These are phyloP conservation scores for Flabesymbios commensalis DNA, from an alignment of 2,888 invertebrate genomes.

Conservation along the genomic window DNA sequence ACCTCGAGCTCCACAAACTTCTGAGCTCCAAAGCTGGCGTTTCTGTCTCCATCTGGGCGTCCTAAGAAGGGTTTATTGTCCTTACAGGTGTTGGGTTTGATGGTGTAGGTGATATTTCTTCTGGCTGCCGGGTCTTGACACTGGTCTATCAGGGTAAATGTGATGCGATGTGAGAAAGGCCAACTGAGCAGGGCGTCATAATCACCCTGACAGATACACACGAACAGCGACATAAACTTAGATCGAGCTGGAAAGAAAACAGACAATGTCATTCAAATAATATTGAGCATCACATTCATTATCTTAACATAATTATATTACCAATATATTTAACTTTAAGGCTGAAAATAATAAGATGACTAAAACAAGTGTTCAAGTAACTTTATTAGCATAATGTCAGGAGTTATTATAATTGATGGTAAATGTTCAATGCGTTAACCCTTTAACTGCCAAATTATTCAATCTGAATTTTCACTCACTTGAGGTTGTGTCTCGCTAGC, in stretches of 20 bases:
- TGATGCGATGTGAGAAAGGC: constrained; percentile 32
- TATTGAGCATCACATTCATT: too few relatives aligned
- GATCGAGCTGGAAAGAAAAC: constrained; percentile 17
- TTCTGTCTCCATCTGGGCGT: constrained; percentile 46
- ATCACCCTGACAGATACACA: constrained; percentile 32
- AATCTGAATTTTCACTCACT: too few relatives aligned
- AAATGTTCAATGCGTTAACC: too few relatives aligned
- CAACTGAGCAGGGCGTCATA: constrained; percentile 32
- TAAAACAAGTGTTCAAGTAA: too few relatives aligned
- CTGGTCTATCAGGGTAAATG: constrained; percentile 34
- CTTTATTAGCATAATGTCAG: too few relatives aligned
- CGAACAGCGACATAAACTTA: constrained; percentile 28
- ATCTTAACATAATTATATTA: too few relatives aligned
- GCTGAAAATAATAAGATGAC: too few relatives aligned
- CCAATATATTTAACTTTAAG: too few relatives aligned
- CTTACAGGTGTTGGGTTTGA: constrained; percentile 15
- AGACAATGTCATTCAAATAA: too few relatives aligned
- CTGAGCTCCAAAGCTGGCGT: constrained; percentile 60
- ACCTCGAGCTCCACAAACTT: constrained; percentile 39
- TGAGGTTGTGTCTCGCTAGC: too few relatives aligned
- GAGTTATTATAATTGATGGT: too few relatives aligned
- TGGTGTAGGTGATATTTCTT: neutral
- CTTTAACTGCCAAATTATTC: too few relatives aligned
- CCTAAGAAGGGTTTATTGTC: constrained; percentile 19
- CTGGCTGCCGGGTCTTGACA: neutral